phyloP scores from a whole-genome alignment of 2,888 invertebrate species.

The Creontiades dilutus region DNA sequence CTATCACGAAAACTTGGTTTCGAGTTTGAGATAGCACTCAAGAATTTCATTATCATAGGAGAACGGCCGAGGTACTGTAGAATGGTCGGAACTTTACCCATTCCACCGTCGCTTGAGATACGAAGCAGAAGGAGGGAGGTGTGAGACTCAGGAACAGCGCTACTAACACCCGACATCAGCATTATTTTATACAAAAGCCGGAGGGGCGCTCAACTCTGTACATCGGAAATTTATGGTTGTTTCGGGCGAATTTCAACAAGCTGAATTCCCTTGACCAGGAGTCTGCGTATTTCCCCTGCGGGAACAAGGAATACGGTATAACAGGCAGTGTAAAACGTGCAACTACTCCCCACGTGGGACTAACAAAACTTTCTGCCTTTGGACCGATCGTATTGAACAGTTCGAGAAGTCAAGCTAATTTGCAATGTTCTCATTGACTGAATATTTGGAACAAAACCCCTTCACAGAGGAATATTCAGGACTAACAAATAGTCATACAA shows the following conservation, averaged over 20 bases:
- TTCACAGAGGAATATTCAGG: too few species aligned
- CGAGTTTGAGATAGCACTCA: neutral
- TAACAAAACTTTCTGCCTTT: constrained; percentile 48
- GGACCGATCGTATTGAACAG: constrained; percentile 8
- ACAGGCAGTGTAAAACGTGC: constrained; percentile 11
- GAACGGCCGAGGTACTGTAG: neutral
- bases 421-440: too few species aligned
- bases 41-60: neutral
- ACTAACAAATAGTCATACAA: too few species aligned
- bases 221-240: constrained; percentile 56
- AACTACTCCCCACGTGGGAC: constrained; percentile 12
- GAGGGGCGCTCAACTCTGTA: constrained; percentile 18
- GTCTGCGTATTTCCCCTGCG: constrained; percentile 62
- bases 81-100: constrained; percentile 7
- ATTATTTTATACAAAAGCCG: constrained; percentile 39
- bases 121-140: constrained; percentile 3
- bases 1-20: neutral
- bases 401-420: constrained; percentile 13
- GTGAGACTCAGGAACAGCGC: neutral
- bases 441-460: too few species aligned
- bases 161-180: constrained; percentile 24
- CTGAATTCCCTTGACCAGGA: constrained; percentile 58
- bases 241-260: constrained; percentile 56
- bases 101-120: constrained; percentile 14
- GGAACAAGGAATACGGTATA: constrained; percentile 21